Percentiles rank a stretch among this genome's conserved stretches.
Conservation (phyloP, 2,888 invertebrate genomes). For the Parnassius apollo region DNA sequence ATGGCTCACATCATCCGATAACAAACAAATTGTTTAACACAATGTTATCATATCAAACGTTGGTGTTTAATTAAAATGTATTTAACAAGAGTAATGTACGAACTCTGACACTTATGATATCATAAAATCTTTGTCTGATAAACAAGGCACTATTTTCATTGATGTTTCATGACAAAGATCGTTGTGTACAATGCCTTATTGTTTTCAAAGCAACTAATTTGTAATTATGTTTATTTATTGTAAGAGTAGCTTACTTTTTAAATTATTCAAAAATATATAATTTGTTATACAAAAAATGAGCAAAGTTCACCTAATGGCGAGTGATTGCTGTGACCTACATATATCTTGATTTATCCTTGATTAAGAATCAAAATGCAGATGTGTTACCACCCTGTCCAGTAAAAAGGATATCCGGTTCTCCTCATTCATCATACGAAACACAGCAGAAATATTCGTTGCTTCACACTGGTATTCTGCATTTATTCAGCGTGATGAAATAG, state of each 20-base stretch:
- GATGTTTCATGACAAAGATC: conserved; percentile 14
- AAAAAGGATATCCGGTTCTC: too few relatives aligned
- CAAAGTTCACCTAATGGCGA: too few relatives aligned
- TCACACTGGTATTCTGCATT: too few relatives aligned
- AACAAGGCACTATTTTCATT: conserved; percentile 25
- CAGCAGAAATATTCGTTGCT: too few relatives aligned
- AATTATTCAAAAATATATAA: too few relatives aligned
- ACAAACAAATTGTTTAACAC: conserved; percentile 29
- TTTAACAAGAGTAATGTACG: conserved; percentile 30
- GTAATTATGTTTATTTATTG: neutral
- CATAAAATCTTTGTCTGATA: conserved; percentile 16
- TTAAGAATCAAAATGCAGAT: too few relatives aligned
- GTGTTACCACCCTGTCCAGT: too few relatives aligned
- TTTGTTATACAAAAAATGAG: too few relatives aligned
- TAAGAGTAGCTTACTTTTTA: neutral
- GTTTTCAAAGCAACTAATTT: neutral
- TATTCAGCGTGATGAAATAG: too few relatives aligned
- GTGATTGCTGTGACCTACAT: too few relatives aligned
- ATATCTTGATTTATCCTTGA: too few relatives aligned
- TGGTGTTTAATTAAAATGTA: conserved; percentile 32
- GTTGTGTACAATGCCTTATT: conserved; percentile 3
- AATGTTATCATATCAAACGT: conserved; percentile 32
- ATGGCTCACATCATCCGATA: conserved; percentile 25
- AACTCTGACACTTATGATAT: conserved; percentile 26
- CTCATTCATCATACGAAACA: too few relatives aligned